Base-by-base conservation (phyloP, 2,113 vertebrate species). In the Oostethus manadensis region DNA sequence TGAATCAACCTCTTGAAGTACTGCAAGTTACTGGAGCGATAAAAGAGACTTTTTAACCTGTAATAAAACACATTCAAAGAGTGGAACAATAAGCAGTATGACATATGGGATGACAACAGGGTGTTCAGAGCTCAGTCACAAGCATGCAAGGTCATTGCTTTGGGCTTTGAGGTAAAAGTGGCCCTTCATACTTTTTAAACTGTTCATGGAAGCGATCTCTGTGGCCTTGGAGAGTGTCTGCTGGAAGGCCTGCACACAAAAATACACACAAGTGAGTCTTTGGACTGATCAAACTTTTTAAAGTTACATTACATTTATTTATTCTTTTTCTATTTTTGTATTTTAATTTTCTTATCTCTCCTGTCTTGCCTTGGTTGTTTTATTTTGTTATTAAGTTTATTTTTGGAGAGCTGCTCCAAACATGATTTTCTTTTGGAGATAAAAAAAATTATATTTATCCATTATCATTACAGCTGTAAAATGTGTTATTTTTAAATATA, bases 1-100 rank as follows among this genome's bases (percentile, higher is more conserved):
- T 99, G 97, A 72, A 99, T 95, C 60, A 99, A 90, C 40, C 93
- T 89, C 77, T 98, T 98, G 84, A 99, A 99, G 85, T 98, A 99
- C 82, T 99, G 97, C 51, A 99, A 88, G 86, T 99, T 98, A 84
- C 97, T 96, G 82, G 96, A 99, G 81, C 95, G 94, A 72, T 97
- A 95, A 86, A 99, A 97, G 10, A 98, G 89, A 74, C 93, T 94
- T 88, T 98, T 99, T 76, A 99, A 83, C 84, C 97, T 98, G 70
- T 56, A 71, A 51, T 35, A 61, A 33, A 15, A 26, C 18, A 47
- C 1, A 44, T 26, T 42, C 21, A 51, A 54, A 53, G 29, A 35
- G 44, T 56, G 11, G 15, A 56, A 22, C 56, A 35, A 63, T 33
- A 33, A 5, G 4, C 1, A 33, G 29, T 33, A 64, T 59, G 49